Percentiles rank a stretch among this genome's conserved stretches.
phyloP scores from a whole-genome alignment of 2,113 vertebrate species.

The Indicator maculatus region DNA sequence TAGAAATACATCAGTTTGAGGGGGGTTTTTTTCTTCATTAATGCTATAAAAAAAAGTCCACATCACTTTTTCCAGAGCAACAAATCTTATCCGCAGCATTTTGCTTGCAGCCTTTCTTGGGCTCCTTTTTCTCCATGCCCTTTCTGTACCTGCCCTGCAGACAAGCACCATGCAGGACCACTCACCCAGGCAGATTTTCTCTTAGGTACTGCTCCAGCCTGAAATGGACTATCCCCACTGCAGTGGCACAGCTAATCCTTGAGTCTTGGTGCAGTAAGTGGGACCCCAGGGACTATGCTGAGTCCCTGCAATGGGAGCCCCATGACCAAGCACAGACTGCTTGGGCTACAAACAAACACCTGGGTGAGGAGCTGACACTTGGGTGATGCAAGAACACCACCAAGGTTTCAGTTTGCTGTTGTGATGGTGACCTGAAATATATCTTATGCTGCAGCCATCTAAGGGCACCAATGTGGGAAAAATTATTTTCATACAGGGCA shows the following conservation, averaged over 20 bases:
- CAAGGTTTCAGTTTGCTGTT: not conserved
- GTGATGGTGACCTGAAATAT: not conserved
- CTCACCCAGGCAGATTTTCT: not conserved
- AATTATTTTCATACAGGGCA: not conserved
- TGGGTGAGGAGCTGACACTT: not conserved
- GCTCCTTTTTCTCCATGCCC: not conserved
- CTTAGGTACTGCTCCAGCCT: not conserved
- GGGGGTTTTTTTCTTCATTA: not conserved
- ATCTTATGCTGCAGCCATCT: not conserved
- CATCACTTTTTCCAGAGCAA: slow-evolving; percentile 39
- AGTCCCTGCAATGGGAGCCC: not conserved
- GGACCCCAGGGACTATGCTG: not conserved
- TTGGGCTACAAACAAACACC: not conserved
- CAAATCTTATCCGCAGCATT: not conserved
- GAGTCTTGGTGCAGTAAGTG: no score
- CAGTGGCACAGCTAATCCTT: not conserved
- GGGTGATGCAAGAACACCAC: not conserved
- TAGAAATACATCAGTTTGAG: not conserved
- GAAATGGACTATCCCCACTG: fast-evolving
- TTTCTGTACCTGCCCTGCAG: not conserved
- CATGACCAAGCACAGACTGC: not conserved
- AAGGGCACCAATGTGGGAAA: not conserved
- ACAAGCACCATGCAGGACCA: fast-evolving
- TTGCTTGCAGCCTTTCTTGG: not conserved
- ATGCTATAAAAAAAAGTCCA: not conserved